Evolutionary conservation across 2,113 vertebrate genomes (phyloP).

Genomic region (Mugil cephalus): DNA sequence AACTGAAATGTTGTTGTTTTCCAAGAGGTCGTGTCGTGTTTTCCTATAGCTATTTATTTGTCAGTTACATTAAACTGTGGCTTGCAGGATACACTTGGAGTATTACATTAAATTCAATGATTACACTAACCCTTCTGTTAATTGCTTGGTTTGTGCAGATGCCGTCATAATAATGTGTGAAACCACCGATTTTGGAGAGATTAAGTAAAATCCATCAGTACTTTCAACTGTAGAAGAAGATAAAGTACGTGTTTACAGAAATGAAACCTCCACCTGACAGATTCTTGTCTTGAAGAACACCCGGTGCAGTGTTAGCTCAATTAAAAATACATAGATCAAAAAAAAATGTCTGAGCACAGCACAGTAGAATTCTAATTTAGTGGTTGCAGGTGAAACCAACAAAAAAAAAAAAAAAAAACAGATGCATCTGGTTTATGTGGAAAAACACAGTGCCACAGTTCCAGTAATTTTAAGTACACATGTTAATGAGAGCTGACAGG

Average conservation of each 20-base stretch:
- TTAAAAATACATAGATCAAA: too few relatives aligned
- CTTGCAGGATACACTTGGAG: too few relatives aligned
- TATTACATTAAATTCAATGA: too few relatives aligned
- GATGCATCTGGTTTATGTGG: constrained; percentile 27
- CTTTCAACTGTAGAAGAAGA: background rate
- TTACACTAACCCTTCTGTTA: background rate
- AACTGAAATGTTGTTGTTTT: too few relatives aligned
- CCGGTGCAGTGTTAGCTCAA: too few relatives aligned
- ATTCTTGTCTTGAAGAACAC: too few relatives aligned
- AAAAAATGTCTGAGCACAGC: background rate
- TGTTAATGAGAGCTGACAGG: constrained; percentile 25
- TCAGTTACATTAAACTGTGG: too few relatives aligned
- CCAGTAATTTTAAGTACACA: constrained; percentile 10
- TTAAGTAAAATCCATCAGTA: constrained; percentile 2
- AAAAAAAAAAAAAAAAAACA: background rate
- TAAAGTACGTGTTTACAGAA: too few relatives aligned
- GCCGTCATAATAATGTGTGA: constrained; percentile 9
- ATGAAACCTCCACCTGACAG: too few relatives aligned
- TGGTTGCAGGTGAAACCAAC: background rate
- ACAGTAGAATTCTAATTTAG: background rate
- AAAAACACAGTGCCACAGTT: constrained; percentile 22
- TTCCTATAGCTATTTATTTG: too few relatives aligned
- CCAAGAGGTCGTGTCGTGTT: too few relatives aligned
- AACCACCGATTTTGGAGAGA: background rate
- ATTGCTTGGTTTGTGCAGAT: constrained; percentile 3